Percentiles rank a stretch among this genome's conserved stretches.
These are phyloP conservation scores for Thamnophis elegans DNA, from an alignment of 2,797 vertebrate genomes.

Conservation along the genomic window DNA sequence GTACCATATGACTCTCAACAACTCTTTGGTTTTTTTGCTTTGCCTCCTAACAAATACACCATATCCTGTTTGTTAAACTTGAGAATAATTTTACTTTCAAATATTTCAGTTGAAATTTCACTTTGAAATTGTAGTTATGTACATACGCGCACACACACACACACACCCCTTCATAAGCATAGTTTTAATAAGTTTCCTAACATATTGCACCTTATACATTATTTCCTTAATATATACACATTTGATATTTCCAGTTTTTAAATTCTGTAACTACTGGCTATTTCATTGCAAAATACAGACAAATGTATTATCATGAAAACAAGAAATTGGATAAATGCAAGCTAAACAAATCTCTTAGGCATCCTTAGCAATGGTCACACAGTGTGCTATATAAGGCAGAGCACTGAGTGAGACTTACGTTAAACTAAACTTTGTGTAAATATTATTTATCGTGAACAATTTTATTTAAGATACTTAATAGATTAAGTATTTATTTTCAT, in stretches of 20 bases:
- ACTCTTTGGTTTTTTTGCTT: background rate
- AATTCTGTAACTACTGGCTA: background rate
- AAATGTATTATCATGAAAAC: background rate
- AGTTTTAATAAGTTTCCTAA: background rate
- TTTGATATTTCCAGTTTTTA: background rate
- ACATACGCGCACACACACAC: background rate
- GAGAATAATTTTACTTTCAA: background rate
- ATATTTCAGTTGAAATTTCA: background rate
- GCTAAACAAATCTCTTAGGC: background rate
- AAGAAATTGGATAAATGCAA: background rate
- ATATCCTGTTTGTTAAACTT: background rate
- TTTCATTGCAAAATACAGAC: background rate
- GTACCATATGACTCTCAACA: background rate
- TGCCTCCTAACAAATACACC: background rate
- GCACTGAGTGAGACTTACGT: background rate
- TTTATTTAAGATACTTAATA: background rate
- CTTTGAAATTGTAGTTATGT: background rate
- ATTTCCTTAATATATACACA: background rate
- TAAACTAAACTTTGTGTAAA: conserved; percentile 15
- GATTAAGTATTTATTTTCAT: background rate
- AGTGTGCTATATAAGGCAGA: background rate
- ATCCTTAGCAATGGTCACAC: background rate
- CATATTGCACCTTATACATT: background rate
- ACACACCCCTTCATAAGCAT: background rate
- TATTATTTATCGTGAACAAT: background rate